These are phyloP conservation scores for Trichoplusia ni DNA, from an alignment of 1,140 invertebrate genomes.

Conservation along the genomic window DNA sequence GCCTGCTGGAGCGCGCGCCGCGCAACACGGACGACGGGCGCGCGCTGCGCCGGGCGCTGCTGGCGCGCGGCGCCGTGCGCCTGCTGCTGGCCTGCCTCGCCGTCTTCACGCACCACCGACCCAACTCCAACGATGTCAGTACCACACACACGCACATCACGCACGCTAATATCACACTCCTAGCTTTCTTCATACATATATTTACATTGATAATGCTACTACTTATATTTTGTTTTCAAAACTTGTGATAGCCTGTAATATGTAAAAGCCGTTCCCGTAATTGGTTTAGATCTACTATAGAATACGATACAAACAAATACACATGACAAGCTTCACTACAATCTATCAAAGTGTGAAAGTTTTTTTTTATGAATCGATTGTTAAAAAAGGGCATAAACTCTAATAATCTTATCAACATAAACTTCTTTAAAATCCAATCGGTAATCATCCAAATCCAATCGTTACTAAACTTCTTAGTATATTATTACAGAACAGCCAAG, in stretches of 20 bases:
- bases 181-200: background rate
- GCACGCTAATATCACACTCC: too few species aligned
- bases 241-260: too few species aligned
- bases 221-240: too few species aligned
- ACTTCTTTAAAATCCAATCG: background rate
- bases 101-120: slow-evolving; percentile 92
- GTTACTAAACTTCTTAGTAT: background rate
- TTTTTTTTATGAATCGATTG: too few species aligned
- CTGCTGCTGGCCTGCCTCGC: slow-evolving; percentile 93
- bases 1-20: slow-evolving; percentile 89
- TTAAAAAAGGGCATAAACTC: too few species aligned
- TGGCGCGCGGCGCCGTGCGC: slow-evolving; percentile 92
- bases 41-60: slow-evolving; percentile 88
- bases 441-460: background rate
- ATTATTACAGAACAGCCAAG: slow-evolving; percentile 63
- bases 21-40: slow-evolving; percentile 91
- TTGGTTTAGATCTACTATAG: too few species aligned
- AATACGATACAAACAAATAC: too few species aligned
- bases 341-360: too few species aligned
- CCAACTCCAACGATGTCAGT: slow-evolving; percentile 67
- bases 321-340: too few species aligned
- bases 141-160: background rate
- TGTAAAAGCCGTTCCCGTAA: too few species aligned
- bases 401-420: too few species aligned
- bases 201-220: too few species aligned